Evolutionary conservation across 1,140 invertebrate species (phyloP).

Genomic region (Polypedilum vanderplanki): DNA sequence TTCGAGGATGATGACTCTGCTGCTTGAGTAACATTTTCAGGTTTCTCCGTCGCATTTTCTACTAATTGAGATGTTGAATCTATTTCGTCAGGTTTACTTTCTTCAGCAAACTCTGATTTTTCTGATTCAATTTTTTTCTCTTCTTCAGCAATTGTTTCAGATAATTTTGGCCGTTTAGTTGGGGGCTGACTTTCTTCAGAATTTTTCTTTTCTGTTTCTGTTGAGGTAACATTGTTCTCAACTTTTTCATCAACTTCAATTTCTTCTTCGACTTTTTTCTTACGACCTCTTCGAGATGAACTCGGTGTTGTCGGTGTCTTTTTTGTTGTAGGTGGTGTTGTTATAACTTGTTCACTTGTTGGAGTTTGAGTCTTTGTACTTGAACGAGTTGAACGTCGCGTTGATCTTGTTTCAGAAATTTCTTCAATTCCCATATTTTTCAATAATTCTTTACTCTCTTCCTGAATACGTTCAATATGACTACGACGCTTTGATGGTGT

Average conservation of each 20-base stretch:
- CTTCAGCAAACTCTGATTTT: background rate
- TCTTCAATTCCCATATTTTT: conserved; percentile 41
- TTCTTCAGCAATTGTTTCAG: background rate
- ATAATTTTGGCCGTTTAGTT: background rate
- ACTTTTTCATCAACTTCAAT: background rate
- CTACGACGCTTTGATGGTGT: conserved; percentile 40
- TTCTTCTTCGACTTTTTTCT: conserved; percentile 19
- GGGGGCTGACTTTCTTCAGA: background rate
- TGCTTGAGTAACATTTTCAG: background rate
- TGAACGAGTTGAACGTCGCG: conserved; percentile 40
- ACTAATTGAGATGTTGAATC: background rate
- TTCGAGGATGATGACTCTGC: background rate
- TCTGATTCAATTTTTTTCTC: background rate
- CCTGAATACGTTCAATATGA: conserved; percentile 39
- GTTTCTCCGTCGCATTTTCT: background rate
- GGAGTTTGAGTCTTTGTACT: conserved; percentile 41
- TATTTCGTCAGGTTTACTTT: background rate
- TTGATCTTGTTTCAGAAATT: conserved; percentile 32
- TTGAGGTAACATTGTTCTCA: background rate
- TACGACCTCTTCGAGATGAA: background rate
- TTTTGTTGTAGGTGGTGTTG: conserved; percentile 31
- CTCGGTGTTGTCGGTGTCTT: background rate
- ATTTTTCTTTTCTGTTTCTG: background rate
- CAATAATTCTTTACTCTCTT: conserved; percentile 41
- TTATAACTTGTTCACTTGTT: conserved; percentile 33